phyloP scores from a whole-genome alignment of 1,140 invertebrate species.

The Bombus ignitus region DNA sequence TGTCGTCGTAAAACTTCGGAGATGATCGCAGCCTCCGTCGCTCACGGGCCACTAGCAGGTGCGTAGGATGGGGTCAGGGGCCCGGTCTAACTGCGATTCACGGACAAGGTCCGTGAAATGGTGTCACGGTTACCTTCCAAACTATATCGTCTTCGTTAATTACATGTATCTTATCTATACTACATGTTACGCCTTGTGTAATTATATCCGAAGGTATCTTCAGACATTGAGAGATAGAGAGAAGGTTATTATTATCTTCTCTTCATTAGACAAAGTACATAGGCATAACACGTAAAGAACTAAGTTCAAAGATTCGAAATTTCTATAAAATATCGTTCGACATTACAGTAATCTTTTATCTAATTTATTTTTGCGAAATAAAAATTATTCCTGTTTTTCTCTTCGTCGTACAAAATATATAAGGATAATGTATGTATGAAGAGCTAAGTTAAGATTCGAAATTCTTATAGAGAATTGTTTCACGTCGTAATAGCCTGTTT shows the following conservation, averaged over 20 bases:
- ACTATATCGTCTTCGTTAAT: conserved; percentile 21
- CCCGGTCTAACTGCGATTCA: conserved; percentile 38
- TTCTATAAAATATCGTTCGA: no score
- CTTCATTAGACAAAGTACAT: no score
- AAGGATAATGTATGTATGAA: no score
- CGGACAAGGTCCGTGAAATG: conserved; percentile 46
- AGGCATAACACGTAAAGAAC: no score
- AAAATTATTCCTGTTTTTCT: no score
- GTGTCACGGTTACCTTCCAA: conserved; percentile 30
- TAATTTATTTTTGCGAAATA: no score
- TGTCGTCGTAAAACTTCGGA: conserved; percentile 62
- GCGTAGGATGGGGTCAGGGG: conserved; percentile 53
- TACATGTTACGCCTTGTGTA: background rate
- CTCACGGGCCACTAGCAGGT: conserved; percentile 49
- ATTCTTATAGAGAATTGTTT: no score
- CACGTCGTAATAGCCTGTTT: no score
- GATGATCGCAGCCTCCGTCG: conserved; percentile 47
- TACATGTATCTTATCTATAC: background rate
- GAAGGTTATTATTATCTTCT: background rate
- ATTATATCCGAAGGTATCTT: background rate
- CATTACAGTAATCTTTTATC: no score
- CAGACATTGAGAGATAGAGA: background rate
- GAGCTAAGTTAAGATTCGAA: no score
- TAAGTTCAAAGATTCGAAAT: no score
- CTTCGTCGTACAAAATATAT: no score